Conservation (phyloP, 2,113 vertebrate genomes). For the Corynorhinus townsendii region DNA sequence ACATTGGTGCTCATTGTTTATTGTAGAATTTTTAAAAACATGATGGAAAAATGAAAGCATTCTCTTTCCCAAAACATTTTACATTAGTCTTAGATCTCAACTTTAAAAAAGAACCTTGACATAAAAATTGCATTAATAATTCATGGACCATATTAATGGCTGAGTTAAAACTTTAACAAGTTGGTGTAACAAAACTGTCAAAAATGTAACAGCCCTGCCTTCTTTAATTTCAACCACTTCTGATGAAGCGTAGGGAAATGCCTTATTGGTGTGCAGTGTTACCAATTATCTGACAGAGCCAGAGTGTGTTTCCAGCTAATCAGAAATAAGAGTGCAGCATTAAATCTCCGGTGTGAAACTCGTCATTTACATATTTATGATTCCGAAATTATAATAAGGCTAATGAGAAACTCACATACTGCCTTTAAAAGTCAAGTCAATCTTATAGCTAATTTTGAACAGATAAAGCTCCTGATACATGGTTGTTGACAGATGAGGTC, state of each 20-base stretch:
- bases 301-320: constrained; percentile 88
- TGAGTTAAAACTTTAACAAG: constrained; percentile 84
- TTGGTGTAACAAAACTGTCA: constrained; percentile 85
- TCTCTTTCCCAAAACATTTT: constrained; percentile 61
- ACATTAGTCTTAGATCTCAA: constrained; percentile 65
- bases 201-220: constrained; percentile 80
- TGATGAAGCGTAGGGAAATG: constrained; percentile 86
- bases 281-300: constrained; percentile 89
- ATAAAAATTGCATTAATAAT: constrained; percentile 82
- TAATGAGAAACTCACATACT: constrained; percentile 86
- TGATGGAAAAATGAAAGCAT: constrained; percentile 27
- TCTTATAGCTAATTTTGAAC: constrained; percentile 83
- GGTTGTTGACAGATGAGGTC: constrained; percentile 73
- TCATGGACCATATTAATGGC: constrained; percentile 78
- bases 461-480: constrained; percentile 73
- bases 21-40: constrained; percentile 18
- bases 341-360: constrained; percentile 86
- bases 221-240: constrained; percentile 80
- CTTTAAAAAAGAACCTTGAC: constrained; percentile 61
- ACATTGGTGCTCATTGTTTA: constrained; percentile 25
- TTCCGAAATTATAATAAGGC: constrained; percentile 89
- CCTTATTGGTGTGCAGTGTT: constrained; percentile 88
- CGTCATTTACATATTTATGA: constrained; percentile 94
- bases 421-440: constrained; percentile 83
- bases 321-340: constrained; percentile 88